Base-by-base conservation (phyloP, 2,113 vertebrate species). In the Phrynosoma platyrhinos region DNA sequence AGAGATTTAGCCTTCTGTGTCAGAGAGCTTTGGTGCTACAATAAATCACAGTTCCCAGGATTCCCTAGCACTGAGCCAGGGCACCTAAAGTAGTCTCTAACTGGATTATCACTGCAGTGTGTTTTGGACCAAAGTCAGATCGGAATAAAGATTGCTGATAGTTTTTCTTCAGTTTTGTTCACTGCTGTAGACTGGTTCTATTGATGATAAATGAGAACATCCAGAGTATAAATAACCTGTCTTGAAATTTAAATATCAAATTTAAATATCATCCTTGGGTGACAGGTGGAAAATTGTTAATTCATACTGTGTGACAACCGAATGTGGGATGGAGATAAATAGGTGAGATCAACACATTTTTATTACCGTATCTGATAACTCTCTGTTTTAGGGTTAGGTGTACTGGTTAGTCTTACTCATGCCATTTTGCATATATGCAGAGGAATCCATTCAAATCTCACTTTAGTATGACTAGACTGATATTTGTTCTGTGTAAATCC, bases 371-470 rank as follows among this genome's bases (percentile, higher is more conserved):
- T 86, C 53, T 92, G 79, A 68, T 75, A 84, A 40, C 40, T 52
- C 25, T 36, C 4, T 58, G 52, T 58, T 58, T n/a, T 69, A 68
- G 3, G 77, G 30, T 20, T 76, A 30, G 40, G 71, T 83, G 3
- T 5, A 32, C 2, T 77, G 7, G 89, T 90, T 40, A 32, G 82
- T 18, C 40, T 83, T 77, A 68, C 4, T 13, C 30, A 20, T 21
- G 64, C 16, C 27, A 16, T 9, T 64, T 86, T 88, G 85, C 1
- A 71, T 84, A 74, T 21, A 82, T n/a, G 30, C 88, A 25, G 75
- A 83, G 36, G 36, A 91, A 83, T 88, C 74, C n/a, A 83, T 84
- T 76, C 86, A 82, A 62, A 89, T 27, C 87, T 10, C n/a, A 86
- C 84, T 30, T 1, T 64, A 47, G 12, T 77, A 55, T 66, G 20